Conservation (phyloP, 2,888 invertebrate genomes). For the Conops quadrifasciatus region DNA sequence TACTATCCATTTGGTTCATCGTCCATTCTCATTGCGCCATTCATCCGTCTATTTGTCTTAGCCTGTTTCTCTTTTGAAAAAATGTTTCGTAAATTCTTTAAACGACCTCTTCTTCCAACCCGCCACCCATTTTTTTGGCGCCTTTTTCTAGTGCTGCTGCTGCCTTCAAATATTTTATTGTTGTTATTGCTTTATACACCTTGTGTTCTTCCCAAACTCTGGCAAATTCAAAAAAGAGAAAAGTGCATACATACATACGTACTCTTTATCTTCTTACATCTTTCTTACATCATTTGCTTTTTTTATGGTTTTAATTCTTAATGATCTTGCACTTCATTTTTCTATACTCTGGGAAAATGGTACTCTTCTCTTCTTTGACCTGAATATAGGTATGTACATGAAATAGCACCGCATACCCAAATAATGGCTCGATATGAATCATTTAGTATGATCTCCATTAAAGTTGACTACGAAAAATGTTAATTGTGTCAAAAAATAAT, state of each 20-base stretch:
- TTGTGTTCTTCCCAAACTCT: background rate
- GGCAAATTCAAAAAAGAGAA: background rate
- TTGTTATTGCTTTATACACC: background rate
- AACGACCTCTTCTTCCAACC: background rate
- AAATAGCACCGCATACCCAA: too few species aligned
- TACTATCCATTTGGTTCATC: background rate
- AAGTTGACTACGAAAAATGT: background rate
- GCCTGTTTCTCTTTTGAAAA: background rate
- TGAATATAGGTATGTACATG: too few species aligned
- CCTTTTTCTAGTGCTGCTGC: background rate
- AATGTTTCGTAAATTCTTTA: too few species aligned
- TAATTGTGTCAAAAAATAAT: too few species aligned
- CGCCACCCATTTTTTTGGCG: constrained; percentile 14
- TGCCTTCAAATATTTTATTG: constrained; percentile 7
- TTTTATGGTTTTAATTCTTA: too few species aligned
- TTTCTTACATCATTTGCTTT: too few species aligned
- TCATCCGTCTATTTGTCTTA: background rate
- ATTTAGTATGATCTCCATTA: constrained; percentile 1
- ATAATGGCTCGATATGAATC: background rate
- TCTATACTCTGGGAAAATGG: too few species aligned
- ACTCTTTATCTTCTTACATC: too few species aligned
- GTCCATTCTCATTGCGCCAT: background rate
- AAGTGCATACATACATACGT: too few species aligned
- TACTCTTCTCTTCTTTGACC: background rate
- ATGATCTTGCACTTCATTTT: constrained; percentile 31